Conservation (phyloP, 2,113 vertebrate species). For the Phalacrocorax carbo region DNA sequence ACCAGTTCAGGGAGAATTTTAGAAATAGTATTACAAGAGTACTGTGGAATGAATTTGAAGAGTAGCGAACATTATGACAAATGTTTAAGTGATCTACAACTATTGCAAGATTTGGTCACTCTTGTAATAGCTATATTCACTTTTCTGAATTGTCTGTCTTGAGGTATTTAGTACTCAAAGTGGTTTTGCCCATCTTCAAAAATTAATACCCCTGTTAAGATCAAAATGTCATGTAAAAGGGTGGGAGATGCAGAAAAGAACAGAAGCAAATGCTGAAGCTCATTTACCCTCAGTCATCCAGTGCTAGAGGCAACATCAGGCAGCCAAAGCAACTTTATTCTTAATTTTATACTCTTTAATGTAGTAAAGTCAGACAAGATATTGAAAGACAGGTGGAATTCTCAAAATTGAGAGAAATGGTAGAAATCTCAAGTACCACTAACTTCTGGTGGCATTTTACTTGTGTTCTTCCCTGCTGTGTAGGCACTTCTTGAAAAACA, state of each 20-base stretch:
- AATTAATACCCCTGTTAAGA: background rate
- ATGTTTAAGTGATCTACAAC: background rate
- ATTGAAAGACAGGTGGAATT: background rate
- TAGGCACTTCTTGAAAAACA: background rate
- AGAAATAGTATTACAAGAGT: background rate
- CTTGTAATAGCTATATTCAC: background rate
- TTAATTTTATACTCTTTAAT: background rate
- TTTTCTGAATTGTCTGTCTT: background rate
- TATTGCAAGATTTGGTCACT: background rate
- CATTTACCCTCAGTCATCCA: background rate
- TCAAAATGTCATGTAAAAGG: background rate
- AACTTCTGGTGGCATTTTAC: background rate
- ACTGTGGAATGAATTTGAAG: background rate
- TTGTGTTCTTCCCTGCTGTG: background rate
- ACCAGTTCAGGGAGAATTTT: background rate
- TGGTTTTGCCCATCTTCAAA: background rate
- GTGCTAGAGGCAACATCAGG: background rate
- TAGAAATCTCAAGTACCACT: background rate
- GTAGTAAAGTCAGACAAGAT: background rate
- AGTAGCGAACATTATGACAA: background rate
- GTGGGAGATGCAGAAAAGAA: background rate
- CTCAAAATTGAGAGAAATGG: background rate
- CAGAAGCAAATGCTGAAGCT: background rate
- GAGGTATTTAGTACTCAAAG: background rate
- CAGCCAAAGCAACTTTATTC: background rate